Evolutionary conservation across 2,888 invertebrate genomes (phyloP), one percentile per base, ranked within the genome.

Genomic region (Volucella bombylans): DNA sequence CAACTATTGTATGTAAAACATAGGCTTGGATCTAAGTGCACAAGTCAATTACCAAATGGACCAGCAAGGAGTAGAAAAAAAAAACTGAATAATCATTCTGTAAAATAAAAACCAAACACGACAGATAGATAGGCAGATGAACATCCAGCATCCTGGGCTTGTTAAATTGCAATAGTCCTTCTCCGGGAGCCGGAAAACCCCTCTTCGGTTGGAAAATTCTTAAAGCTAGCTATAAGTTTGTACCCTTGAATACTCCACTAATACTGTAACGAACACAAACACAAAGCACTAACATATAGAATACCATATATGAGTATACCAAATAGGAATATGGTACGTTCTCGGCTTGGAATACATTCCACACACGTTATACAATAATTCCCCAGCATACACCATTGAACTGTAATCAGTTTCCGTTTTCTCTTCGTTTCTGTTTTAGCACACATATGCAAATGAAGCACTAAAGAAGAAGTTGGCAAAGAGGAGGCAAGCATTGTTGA

Each of bases 321-420:
- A 31, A 31, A 31, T 31, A 31, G 31, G 31, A 6, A 31, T 31
- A 31, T 3, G 4, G n/a, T n/a, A n/a, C n/a, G 18, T 31, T 1
- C 31, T 31, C 31, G 31, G 4, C 6, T 31, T 31, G 31, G 6
- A 31, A 15, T 23, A 68, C n/a, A 52, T 55, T 52, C 23, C 15
- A 23, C 1, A 8, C 11, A 14, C 45, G 57, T 43, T 57, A 76
- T 55, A n/a, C n/a, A n/a, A n/a, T n/a, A 57, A 76, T 78, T 83
- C 80, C 65, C 80, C 85, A 74, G 86, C 85, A 86, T 87, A 85
- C 87, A 82, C 78, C 87, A 87, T 80, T 87, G 87, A 87, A 86
- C 85, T 85, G 82, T 86, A 87, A 85, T 87, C 87, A 87, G 87
- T 87, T 86, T 85, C 73, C 79, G 57, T 82, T 64, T 81, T 50